Conservation (phyloP, 1,140 invertebrate species). For the Hycleus cichorii region DNA sequence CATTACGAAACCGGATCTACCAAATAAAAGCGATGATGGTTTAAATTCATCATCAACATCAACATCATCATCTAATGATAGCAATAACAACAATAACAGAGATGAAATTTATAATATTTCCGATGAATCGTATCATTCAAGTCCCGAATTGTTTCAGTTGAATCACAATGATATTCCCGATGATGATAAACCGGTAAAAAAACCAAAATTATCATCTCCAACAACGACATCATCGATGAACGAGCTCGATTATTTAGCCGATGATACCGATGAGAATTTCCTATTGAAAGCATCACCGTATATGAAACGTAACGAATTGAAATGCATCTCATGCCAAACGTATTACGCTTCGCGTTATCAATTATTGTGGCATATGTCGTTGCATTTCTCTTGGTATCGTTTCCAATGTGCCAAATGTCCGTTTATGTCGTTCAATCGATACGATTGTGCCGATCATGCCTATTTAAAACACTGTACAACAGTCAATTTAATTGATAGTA, state of each 20-base stretch:
- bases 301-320: conserved; percentile 26
- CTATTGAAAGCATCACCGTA: conserved; percentile 10
- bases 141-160: background rate
- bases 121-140: background rate
- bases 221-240: background rate
- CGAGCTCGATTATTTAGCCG: conserved; percentile 3
- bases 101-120: background rate
- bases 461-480: conserved; percentile 36
- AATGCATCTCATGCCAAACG: conserved; percentile 39
- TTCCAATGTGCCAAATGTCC: conserved; percentile 42
- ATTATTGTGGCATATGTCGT: conserved; percentile 41
- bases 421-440: conserved; percentile 40
- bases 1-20: background rate
- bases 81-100: background rate
- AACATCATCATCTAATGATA: background rate
- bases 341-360: conserved; percentile 35
- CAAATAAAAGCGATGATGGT: background rate
- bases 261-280: conserved; percentile 7
- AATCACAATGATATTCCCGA: background rate
- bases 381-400: conserved; percentile 42
- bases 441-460: conserved; percentile 39
- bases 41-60: background rate
- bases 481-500: conserved; percentile 30
- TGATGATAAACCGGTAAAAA: conserved; percentile 2
- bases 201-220: background rate